Base-by-base conservation (phyloP, 2,113 vertebrate genomes). In the Tachuris rubrigastra region DNA sequence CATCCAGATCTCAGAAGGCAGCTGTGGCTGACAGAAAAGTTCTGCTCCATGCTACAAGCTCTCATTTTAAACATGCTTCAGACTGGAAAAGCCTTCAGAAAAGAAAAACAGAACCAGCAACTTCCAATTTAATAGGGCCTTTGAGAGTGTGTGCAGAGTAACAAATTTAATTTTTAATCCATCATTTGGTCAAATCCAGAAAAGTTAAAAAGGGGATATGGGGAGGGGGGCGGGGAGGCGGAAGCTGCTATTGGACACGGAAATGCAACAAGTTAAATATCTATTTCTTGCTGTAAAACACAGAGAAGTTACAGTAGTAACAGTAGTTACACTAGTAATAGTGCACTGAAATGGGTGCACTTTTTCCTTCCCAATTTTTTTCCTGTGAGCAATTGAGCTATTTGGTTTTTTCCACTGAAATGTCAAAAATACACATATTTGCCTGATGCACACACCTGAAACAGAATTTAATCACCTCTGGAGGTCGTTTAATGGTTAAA, bases 11-110 rank as follows among this genome's bases (percentile, higher is more conserved):
- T 49, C 71, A 79, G 69, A 72, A 35, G 7, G 35, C 42, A 67
- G 47, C 19, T 0, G 0, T 15, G 4, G 50, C 50, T 74, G 13
- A 47, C 22, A 28, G 41, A 4, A 35, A 59, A 66, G 8, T 20
- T 75, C 60, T 74, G 73, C 16, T 82, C 39, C 8, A 5, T 1
- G 4, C 23, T 47, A 63, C 56, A 47, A 73, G 27, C 8, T 30
- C 14, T 87, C 47, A 20, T 55, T 77, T 84, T 39, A 75, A 75
- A 66, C 15, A 58, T 0, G 1, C 6, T 78, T 78, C 27, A 85
- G 39, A 56, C 18, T 19, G 35, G 72, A 90, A 89, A 87, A 52
- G 10, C n/a, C 55, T 83, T 76, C n/a, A 69, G 35, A 68, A 60
- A 53, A 67, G 27, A 60, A 60, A 56, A 14, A 4, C 23, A 28